These are phyloP conservation scores for Mareca strepera DNA, from an alignment of 2,797 vertebrate genomes.

Conservation along the genomic window DNA sequence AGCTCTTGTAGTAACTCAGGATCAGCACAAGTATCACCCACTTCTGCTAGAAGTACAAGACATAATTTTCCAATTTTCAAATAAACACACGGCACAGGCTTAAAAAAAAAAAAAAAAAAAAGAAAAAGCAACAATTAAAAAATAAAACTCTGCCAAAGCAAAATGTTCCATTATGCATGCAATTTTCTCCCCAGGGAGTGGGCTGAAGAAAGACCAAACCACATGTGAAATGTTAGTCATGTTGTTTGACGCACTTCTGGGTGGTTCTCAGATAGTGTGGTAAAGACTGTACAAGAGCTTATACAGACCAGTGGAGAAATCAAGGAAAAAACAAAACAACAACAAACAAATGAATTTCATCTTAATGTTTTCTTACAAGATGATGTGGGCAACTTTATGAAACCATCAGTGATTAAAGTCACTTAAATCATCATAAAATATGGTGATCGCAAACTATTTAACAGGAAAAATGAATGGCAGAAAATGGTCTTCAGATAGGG, in stretches of 20 bases:
- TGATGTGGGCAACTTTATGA: not conserved
- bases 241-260: not conserved
- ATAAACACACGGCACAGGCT: not conserved
- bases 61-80: conserved; percentile 17
- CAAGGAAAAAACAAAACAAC: not conserved
- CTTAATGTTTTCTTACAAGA: not conserved
- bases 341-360: not conserved
- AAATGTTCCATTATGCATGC: not conserved
- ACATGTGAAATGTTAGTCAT: conserved; percentile 15
- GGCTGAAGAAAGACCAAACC: conserved; percentile 20
- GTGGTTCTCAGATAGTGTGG: not conserved
- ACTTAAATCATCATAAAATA: not conserved
- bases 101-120: not conserved
- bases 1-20: not conserved
- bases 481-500: not conserved
- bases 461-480: not conserved
- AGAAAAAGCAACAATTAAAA: not conserved
- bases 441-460: not conserved
- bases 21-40: not conserved
- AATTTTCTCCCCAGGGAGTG: conserved; percentile 4
- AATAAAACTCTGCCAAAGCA: not conserved
- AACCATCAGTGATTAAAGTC: not conserved
- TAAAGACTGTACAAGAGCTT: not conserved
- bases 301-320: not conserved
- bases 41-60: not conserved